phyloP scores from a whole-genome alignment of 2,888 invertebrate genomes.

The Pristionchus mayeri region DNA sequence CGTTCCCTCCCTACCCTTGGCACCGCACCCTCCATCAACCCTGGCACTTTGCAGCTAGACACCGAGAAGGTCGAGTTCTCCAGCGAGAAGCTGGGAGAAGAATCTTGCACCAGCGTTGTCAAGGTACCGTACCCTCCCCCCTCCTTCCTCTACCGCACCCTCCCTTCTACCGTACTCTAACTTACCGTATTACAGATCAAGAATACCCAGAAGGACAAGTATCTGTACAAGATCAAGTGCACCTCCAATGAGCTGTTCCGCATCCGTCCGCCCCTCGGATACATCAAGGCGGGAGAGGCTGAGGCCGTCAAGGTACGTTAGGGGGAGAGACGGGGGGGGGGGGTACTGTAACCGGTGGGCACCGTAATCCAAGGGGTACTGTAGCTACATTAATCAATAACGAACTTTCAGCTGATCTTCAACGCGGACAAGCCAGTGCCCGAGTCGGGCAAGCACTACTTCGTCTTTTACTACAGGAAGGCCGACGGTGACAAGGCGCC shows the following conservation, averaged over 20 bases:
- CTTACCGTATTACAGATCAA: slow-evolving; percentile 35
- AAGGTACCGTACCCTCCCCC: background rate
- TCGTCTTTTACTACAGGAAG: slow-evolving; percentile 67
- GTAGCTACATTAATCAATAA: background rate
- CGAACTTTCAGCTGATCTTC: slow-evolving; percentile 57
- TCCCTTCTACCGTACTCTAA: background rate
- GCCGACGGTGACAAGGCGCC: slow-evolving; percentile 53
- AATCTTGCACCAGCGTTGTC: background rate
- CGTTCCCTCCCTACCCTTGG: no score
- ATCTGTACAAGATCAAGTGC: slow-evolving; percentile 43
- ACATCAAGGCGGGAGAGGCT: slow-evolving; percentile 10
- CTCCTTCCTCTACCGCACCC: background rate
- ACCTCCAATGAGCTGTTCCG: slow-evolving; percentile 27
- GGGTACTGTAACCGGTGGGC: no score
- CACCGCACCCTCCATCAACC: background rate
- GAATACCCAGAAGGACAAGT: slow-evolving; percentile 41
- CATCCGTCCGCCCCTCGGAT: slow-evolving; percentile 35
- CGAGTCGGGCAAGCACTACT: slow-evolving; percentile 68
- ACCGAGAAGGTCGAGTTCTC: slow-evolving; percentile 19
- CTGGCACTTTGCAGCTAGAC: slow-evolving; percentile 21
- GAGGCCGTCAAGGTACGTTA: background rate
- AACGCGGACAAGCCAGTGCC: slow-evolving; percentile 63
- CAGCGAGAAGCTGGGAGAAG: slow-evolving; percentile 40
- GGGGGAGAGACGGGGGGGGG: no score
- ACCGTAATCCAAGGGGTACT: background rate